Evolutionary conservation across 1,140 invertebrate species (phyloP), one percentile per base, ranked within the genome.

Genomic region (Cydia strobilella): DNA sequence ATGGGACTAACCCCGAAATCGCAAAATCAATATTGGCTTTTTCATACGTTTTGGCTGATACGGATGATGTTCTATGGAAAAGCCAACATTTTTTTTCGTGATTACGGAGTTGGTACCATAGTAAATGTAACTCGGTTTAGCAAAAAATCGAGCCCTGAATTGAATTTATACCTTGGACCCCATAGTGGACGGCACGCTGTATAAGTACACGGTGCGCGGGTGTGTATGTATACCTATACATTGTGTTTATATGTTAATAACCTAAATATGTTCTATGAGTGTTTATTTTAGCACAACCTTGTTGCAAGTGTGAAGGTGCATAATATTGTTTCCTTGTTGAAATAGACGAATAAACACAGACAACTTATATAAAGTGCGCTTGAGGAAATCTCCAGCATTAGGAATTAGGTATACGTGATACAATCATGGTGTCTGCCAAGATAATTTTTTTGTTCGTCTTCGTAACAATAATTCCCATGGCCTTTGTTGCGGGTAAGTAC

Each of bases 371-470:
- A 59, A 7, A 59, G 9, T 12, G 54, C 18, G 20, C 18, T 59
- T 59, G 23, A 59, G 54, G 54, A 59, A 59, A 23, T 59, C 54
- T 23, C 54, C 18, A n/a, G 20, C 54, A 59, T 59, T 59, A 7
- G 10, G 7, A 12, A 59, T 59, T 59, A n/a, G n/a, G n/a, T n/a
- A 59, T 59, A 59, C 20, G 18, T 12, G 54, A 23, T 27, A 27
- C 63, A 35, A 69, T 18, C 65, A 69, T 69, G 65, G 31, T 35
- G 25, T 69, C 65, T 39, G 65, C n/a, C 25, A 69, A 69, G 65
- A 35, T 35, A 69, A 35, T 69, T 20, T 69, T 3, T 3, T 35
- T 35, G 9, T 69, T 69, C 27, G 65, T 42, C 15, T 69, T 69
- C 27, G 31, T 69, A n/a, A 35, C n/a, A 18, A 18, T 69, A 20